Conservation (phyloP, 2,113 vertebrate genomes). For the Tamias sibiricus region DNA sequence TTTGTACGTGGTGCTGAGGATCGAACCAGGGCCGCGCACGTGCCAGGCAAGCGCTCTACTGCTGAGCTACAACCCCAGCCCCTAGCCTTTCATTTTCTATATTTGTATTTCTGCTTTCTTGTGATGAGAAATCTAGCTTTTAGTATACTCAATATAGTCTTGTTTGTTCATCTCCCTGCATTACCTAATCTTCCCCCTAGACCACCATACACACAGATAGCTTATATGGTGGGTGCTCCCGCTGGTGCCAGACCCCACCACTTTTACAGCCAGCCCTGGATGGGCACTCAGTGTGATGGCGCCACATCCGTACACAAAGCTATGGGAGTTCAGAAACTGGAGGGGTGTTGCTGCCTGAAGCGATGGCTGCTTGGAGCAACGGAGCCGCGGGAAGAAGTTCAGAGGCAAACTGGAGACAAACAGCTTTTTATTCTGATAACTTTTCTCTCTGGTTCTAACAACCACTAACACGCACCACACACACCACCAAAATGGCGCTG, state of each 20-base stretch:
- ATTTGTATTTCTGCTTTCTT: not conserved
- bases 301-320: not conserved
- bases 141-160: not conserved
- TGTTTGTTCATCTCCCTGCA: not conserved
- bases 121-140: not conserved
- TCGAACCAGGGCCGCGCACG: too few species aligned
- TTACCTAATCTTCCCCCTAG: not conserved
- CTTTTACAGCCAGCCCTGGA: not conserved
- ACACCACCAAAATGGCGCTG: too few species aligned
- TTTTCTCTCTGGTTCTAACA: too few species aligned
- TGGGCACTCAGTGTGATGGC: not conserved
- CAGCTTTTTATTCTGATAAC: too few species aligned
- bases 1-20: too few species aligned
- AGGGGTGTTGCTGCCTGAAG: too few species aligned
- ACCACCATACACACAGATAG: not conserved
- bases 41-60: too few species aligned
- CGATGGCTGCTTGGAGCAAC: too few species aligned
- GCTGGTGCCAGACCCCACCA: fast-evolving
- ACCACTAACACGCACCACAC: too few species aligned
- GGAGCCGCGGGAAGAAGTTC: too few species aligned
- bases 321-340: fast-evolving
- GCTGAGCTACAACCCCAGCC: too few species aligned
- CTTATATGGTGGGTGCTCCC: fast-evolving
- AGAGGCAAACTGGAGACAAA: too few species aligned
- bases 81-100: not conserved